Conservation (phyloP, 2,113 vertebrate genomes). For the Toxotes chatareus region DNA sequence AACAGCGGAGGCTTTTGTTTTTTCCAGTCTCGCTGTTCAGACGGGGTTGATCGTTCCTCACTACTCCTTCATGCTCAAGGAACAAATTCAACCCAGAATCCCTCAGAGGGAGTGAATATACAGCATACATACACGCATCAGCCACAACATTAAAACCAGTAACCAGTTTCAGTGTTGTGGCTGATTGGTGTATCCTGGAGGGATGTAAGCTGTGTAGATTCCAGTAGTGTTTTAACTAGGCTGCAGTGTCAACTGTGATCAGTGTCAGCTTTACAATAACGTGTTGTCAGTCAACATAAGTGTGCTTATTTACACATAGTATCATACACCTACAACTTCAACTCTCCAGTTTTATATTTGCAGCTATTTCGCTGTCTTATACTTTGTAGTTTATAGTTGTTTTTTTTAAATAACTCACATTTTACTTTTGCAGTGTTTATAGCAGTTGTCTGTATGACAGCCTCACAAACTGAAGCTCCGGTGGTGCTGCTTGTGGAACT, state of each 20-base stretch:
- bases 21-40: background rate
- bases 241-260: constrained; percentile 28
- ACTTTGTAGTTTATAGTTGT: constrained; percentile 16
- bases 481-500: constrained; percentile 86
- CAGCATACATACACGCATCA: background rate
- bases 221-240: constrained; percentile 43
- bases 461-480: constrained; percentile 90
- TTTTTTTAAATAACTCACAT: constrained; percentile 11
- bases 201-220: constrained; percentile 27
- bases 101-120: constrained; percentile 40
- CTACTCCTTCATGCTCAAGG: constrained; percentile 58
- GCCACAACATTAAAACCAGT: no score
- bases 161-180: no score
- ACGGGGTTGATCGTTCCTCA: constrained; percentile 5
- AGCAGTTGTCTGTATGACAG: background rate
- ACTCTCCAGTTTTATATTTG: constrained; percentile 15
- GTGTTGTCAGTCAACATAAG: constrained; percentile 39
- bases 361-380: constrained; percentile 4
- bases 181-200: constrained; percentile 18
- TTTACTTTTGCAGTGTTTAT: constrained; percentile 28
- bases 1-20: constrained; percentile 18
- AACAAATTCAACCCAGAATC: constrained; percentile 46
- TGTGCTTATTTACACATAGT: constrained; percentile 55
- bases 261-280: constrained; percentile 44
- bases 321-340: constrained; percentile 41